Evolutionary conservation across 2,888 invertebrate species (phyloP).

Genomic region (Lycophotia porphyrea): DNA sequence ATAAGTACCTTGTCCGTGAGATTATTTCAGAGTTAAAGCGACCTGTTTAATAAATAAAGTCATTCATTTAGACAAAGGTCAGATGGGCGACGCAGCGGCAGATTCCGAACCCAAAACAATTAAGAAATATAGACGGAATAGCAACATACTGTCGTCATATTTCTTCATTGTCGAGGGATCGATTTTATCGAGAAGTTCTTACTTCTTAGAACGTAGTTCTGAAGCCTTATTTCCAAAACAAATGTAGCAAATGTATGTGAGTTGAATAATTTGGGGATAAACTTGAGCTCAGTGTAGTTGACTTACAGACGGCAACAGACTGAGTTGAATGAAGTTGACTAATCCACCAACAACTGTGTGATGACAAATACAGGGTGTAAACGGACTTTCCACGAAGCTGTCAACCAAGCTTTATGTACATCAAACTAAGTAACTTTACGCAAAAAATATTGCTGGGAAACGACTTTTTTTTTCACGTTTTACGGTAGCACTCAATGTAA

Average conservation of each 20-base stretch:
- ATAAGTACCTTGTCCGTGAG: constrained; percentile 33
- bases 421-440: too few species aligned
- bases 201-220: background rate
- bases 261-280: background rate
- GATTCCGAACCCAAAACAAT: constrained; percentile 21
- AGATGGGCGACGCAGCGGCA: background rate
- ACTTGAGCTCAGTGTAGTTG: background rate
- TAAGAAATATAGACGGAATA: background rate
- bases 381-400: too few species aligned
- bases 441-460: too few species aligned
- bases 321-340: constrained; percentile 4
- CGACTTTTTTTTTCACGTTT: too few species aligned
- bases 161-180: background rate
- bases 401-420: too few species aligned
- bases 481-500: too few species aligned
- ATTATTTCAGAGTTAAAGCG: constrained; percentile 7
- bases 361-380: too few species aligned
- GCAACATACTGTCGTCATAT: background rate
- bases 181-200: background rate
- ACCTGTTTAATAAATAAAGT: constrained; percentile 24
- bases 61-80: constrained; percentile 40
- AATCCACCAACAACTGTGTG: background rate
- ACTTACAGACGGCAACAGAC: background rate
- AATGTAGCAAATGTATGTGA: background rate
- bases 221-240: background rate